Evolutionary conservation across 2,888 invertebrate genomes (phyloP).

Genomic region (Dasypolia templi): DNA sequence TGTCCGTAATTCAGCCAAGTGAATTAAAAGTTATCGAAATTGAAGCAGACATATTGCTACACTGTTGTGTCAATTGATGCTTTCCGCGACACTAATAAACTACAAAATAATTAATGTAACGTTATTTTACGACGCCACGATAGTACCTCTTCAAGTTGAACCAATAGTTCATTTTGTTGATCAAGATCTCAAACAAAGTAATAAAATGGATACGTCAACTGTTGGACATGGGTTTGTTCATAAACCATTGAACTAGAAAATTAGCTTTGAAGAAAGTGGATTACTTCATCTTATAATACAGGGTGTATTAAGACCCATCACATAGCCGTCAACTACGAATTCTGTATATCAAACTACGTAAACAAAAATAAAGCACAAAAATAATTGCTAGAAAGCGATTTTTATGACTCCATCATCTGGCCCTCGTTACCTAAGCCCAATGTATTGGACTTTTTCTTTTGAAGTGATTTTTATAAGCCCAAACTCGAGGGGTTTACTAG

Average conservation of each 20-base stretch:
- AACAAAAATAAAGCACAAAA: too few species aligned
- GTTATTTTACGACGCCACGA: constrained; percentile 26
- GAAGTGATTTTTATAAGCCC: too few species aligned
- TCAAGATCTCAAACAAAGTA: constrained; percentile 23
- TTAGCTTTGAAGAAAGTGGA: constrained; percentile 3
- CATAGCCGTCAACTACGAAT: too few species aligned
- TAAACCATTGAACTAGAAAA: not conserved
- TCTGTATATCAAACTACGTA: too few species aligned
- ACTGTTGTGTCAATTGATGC: constrained; percentile 25
- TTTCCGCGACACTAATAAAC: not conserved
- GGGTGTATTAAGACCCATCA: too few species aligned
- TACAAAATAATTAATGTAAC: constrained; percentile 38
- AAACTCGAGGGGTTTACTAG: too few species aligned
- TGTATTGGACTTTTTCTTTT: too few species aligned
- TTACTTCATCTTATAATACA: not conserved
- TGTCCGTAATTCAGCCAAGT: not conserved
- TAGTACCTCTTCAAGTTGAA: constrained; percentile 22
- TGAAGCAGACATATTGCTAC: not conserved
- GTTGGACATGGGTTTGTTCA: not conserved
- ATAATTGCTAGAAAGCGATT: too few species aligned
- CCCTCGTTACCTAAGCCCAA: too few species aligned
- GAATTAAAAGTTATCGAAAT: not conserved
- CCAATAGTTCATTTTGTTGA: constrained; percentile 13
- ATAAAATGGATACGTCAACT: constrained; percentile 26
- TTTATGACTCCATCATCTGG: too few species aligned